phyloP scores from a whole-genome alignment of 2,888 invertebrate genomes.

The Notodonta ziczac region DNA sequence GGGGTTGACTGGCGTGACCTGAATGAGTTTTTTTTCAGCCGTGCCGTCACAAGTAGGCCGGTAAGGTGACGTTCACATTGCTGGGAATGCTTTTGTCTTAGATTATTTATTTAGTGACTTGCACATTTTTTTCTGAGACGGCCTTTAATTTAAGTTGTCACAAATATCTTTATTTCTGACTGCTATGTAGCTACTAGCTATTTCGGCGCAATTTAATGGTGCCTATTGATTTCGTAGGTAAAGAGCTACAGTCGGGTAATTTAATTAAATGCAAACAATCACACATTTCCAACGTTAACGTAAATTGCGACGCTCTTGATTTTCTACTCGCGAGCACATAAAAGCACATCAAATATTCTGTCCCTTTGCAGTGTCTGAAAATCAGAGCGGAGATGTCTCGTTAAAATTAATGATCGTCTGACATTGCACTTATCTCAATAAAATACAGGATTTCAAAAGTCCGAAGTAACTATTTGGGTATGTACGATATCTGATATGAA shows the following conservation, averaged over 20 bases:
- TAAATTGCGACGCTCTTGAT: not conserved
- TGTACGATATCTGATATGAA: too few relatives aligned
- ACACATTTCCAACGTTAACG: not conserved
- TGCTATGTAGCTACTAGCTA: too few relatives aligned
- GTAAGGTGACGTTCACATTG: not conserved
- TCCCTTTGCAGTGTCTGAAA: not conserved
- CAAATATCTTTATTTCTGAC: too few relatives aligned
- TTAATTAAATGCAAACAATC: too few relatives aligned
- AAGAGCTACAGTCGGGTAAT: too few relatives aligned
- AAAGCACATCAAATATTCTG: not conserved
- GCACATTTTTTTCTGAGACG: too few relatives aligned
- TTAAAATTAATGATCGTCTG: conserved; percentile 7
- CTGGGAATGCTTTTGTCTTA: too few relatives aligned
- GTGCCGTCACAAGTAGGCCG: conserved; percentile 34
- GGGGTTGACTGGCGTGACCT: conserved; percentile 25
- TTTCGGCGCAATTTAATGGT: too few relatives aligned
- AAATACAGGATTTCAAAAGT: not conserved
- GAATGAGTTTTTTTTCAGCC: conserved; percentile 24
- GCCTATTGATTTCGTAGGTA: too few relatives aligned
- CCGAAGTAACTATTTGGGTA: not conserved
- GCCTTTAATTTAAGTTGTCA: too few relatives aligned
- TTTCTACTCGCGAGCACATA: conserved; percentile 2
- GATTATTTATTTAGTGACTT: too few relatives aligned
- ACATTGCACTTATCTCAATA: not conserved
- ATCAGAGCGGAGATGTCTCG: not conserved